Evolutionary conservation across 2,797 vertebrate genomes (phyloP).

Genomic region (Crax fasciolata): DNA sequence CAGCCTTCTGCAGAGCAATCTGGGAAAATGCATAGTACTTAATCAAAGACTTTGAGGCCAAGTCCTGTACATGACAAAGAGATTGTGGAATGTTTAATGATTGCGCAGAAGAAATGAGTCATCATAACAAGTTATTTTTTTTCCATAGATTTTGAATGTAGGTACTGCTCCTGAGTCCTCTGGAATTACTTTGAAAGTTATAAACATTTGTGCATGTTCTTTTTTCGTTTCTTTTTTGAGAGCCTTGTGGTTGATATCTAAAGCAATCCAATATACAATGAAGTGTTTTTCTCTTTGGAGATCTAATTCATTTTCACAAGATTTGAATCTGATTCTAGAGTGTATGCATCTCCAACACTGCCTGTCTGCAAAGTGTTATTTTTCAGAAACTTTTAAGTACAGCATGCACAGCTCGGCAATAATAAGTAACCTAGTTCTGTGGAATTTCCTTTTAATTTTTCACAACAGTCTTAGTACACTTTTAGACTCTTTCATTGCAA

Average conservation of each 20-base stretch:
- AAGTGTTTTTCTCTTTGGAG: not conserved
- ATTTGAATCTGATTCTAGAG: not conserved
- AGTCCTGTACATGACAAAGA: not conserved
- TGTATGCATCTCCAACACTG: not conserved
- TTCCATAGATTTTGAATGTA: not conserved
- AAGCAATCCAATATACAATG: not conserved
- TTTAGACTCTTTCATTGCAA: not conserved
- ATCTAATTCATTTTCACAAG: not conserved
- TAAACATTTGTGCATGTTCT: not conserved
- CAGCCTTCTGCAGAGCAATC: not conserved
- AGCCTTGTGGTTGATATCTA: not conserved
- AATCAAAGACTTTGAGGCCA: not conserved
- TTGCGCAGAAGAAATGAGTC: not conserved
- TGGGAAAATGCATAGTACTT: not conserved
- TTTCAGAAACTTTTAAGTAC: not conserved
- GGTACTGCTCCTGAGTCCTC: not conserved
- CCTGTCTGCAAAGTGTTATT: not conserved
- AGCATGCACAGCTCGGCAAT: not conserved
- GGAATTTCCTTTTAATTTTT: not conserved
- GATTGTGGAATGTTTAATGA: not conserved
- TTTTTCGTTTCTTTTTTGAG: not conserved
- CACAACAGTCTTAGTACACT: fast-evolving
- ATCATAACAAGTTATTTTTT: not conserved
- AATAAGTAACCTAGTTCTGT: not conserved
- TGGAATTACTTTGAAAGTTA: not conserved